Evolutionary conservation across 2,113 vertebrate species (phyloP).

Genomic region (Lynx canadensis): DNA sequence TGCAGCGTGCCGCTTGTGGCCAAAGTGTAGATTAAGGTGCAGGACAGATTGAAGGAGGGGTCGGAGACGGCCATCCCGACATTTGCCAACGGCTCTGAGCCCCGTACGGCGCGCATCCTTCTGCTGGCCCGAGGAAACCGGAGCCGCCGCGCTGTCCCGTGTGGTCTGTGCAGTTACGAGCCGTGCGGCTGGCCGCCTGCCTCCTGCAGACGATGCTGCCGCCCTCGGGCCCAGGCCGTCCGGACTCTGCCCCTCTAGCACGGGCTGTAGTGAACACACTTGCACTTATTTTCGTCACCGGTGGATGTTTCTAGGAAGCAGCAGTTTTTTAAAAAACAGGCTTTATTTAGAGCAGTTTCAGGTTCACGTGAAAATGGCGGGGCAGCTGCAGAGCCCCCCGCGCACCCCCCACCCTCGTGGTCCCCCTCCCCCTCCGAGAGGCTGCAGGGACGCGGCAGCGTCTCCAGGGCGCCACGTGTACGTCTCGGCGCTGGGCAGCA

Average conservation of each 20-base stretch:
- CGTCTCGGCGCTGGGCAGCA: rapidly evolving
- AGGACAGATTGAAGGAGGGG: too few relatives aligned
- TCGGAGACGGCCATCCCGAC: too few relatives aligned
- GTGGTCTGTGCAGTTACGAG: constrained; percentile 85
- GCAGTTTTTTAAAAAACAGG: not conserved
- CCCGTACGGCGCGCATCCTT: too few relatives aligned
- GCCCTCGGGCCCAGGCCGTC: constrained; percentile 82
- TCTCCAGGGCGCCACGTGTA: not conserved
- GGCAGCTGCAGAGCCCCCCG: too few relatives aligned
- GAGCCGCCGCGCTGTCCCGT: too few relatives aligned
- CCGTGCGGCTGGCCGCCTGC: constrained; percentile 82
- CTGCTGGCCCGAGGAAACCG: too few relatives aligned
- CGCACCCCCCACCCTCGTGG: rapidly evolving
- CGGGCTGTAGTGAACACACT: constrained; percentile 82
- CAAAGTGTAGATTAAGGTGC: too few relatives aligned
- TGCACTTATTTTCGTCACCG: constrained; percentile 51
- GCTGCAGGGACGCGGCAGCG: rapidly evolving
- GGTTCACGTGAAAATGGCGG: not conserved
- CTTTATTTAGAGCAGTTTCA: not conserved
- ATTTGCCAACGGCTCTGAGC: too few relatives aligned
- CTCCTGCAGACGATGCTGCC: constrained; percentile 82
- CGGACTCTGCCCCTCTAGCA: constrained; percentile 86
- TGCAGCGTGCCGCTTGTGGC: not conserved
- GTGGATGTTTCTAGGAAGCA: not conserved
- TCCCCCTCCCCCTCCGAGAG: not conserved